A percentile compares a stretch with the other conserved stretches of the same genome.
phyloP scores from a whole-genome alignment of 2,888 invertebrate genomes.

The Acrobasis consociella region DNA sequence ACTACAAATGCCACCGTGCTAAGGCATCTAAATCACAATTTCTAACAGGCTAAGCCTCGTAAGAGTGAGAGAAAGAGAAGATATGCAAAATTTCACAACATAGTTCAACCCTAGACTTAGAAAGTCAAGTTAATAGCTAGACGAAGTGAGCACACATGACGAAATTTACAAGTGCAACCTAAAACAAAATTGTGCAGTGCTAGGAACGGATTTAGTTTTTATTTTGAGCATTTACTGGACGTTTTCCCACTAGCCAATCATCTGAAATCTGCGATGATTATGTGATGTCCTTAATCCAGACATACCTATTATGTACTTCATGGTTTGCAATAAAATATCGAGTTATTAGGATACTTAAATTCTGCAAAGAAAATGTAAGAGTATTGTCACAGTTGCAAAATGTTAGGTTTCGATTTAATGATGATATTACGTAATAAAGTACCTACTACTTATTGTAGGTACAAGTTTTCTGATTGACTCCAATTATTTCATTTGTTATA shows the following conservation, averaged over 20 bases:
- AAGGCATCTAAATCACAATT: constrained; percentile 79
- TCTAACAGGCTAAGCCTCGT: constrained; percentile 70
- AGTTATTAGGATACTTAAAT: too few species aligned
- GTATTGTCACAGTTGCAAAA: too few species aligned
- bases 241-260: constrained; percentile 19
- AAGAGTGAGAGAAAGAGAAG: constrained; percentile 63
- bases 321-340: too few species aligned
- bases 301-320: too few species aligned
- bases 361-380: too few species aligned
- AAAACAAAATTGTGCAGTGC: constrained; percentile 52
- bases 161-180: constrained; percentile 31
- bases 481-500: too few species aligned
- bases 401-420: too few species aligned
- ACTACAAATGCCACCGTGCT: constrained; percentile 53
- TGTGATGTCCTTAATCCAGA: too few species aligned
- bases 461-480: too few species aligned
- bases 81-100: constrained; percentile 77
- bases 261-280: neutral
- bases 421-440: too few species aligned
- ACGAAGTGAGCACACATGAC: constrained; percentile 27
- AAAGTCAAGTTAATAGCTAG: constrained; percentile 24
- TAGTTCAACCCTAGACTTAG: constrained; percentile 46
- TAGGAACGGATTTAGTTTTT: constrained; percentile 61
- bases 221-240: constrained; percentile 59
- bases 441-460: too few species aligned